Base-by-base conservation (phyloP, 2,797 vertebrate species). In the Buphagus erythrorhynchus region DNA sequence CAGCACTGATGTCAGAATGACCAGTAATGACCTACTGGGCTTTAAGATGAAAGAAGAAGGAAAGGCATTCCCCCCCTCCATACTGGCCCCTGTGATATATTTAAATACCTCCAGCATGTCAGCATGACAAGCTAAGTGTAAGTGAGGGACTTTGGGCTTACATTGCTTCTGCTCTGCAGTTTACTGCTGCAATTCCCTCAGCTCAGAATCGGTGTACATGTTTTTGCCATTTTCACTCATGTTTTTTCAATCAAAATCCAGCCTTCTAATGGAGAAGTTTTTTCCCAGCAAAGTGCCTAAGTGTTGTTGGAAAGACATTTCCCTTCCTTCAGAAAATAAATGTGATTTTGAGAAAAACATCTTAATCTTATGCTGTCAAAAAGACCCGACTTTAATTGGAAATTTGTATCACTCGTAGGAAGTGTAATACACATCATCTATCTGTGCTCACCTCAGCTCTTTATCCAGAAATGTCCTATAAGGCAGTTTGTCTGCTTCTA, bases 211-310 rank as follows among this genome's bases (percentile, higher is more conserved):
- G 1, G 4, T 35, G 48, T 73, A 86, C 90, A 78, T 5, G 36
- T 29, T 84, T 97, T 93, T 84, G 51, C 67, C 77, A 92, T 93
- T 94, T 94, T 85, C 90, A 92, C 67, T 95, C 33, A 15, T 38
- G 65, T 55, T 73, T 78, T 86, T 66, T 67, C 83, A 67, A 2
- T 55, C 1, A 1, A 90, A 69, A 38, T 14, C 48, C 33, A 63
- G 49, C 6, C 19, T 78, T 95, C 75, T 71, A 93, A 90, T 40
- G 36, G 21, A 26, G 4, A 90, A 67, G 5, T 15, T 74, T 94
- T 79, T 85, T 66, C 42, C 36, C 29, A 46, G 29, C 11, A 59
- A 88, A 86, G 36, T 73, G 20, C 20, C 19, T 52, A 49, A 61
- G 61, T 71, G 22, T 8, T 52, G 6, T 25, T 43, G 42, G 63